Evolutionary conservation across 1,140 invertebrate genomes (phyloP), one percentile per base, ranked within the genome.

Genomic region (Apis florea): DNA sequence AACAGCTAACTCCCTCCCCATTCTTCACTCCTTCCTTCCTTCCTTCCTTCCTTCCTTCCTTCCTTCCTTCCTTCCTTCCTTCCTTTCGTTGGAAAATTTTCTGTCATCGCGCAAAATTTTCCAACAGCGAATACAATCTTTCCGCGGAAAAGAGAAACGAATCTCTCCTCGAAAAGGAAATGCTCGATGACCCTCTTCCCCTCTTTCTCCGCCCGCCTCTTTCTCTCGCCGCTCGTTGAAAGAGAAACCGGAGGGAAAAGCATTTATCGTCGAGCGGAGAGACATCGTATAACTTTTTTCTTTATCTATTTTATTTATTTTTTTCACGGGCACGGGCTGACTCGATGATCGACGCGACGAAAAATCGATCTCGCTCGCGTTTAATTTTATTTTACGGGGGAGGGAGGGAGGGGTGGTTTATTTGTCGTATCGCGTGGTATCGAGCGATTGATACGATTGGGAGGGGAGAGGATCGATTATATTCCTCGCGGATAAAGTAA

Each of bases 91-190:
- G n/a, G 19, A 17, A 63, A 75, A 75, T 75, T 75, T 75, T 75
- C 72, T 75, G 72, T 64, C 72, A 64, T 75, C 72, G 72, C 72
- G 59, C 13, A 31, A 24, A 75, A 75, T 75, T 75, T 75, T 64
- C 72, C 49, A 24, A 49, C 24, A 61, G 58, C 47, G 72, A 74
- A 75, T 63, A 75, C 59, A 24, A 75, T 75, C 58, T 64, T 75
- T 63, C 72, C 49, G 49, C 17, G n/a, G 73, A 19, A 63, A 64
- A 53, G 58, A 74, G 73, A 64, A 64, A 63, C 72, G 59, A 31
- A 63, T 51, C 72, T 53, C 15, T 19, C 31, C 72, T 19, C 17
- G 24, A 24, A 64, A 63, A 51, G 72, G 24, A 63, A 49, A 51
- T 51, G 58, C 56, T 26, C 15, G n/a, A n/a, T 31, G n/a, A 19